Percentiles rank a stretch among this genome's conserved stretches.
These are phyloP conservation scores for Pristiophorus japonicus DNA, from an alignment of 2,113 vertebrate genomes.

Conservation along the genomic window DNA sequence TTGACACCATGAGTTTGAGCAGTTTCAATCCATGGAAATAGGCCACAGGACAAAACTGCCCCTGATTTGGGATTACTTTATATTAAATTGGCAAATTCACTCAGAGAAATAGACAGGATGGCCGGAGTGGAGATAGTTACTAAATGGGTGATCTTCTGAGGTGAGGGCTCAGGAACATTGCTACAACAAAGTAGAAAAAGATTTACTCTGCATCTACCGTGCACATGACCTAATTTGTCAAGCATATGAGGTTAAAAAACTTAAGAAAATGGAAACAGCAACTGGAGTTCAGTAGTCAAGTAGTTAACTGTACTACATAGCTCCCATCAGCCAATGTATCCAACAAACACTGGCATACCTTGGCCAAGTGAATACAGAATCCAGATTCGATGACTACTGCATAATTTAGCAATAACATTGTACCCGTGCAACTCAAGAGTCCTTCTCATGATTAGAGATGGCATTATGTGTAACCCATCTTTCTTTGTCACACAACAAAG, in stretches of 20 bases:
- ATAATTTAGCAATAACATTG: slow-evolving; percentile 69
- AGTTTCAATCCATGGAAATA: background rate
- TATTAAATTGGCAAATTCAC: background rate
- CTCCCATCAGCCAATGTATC: slow-evolving; percentile 37
- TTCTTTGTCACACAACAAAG: slow-evolving; percentile 74
- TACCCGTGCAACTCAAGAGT: slow-evolving; percentile 64
- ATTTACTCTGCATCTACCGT: background rate
- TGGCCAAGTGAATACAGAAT: slow-evolving; percentile 48
- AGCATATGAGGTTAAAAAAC: background rate
- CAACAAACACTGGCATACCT: slow-evolving; percentile 45
- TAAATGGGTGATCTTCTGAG: background rate
- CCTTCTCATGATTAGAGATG: slow-evolving; percentile 60
- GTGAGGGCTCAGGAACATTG: background rate
- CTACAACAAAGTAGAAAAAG: background rate
- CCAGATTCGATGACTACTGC: slow-evolving; percentile 65
- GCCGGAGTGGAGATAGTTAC: background rate
- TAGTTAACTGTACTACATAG: slow-evolving; percentile 27
- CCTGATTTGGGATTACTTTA: background rate
- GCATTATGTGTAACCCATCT: slow-evolving; percentile 67
- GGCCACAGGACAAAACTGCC: background rate
- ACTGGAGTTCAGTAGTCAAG: background rate
- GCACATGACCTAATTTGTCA: background rate
- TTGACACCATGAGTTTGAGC: background rate
- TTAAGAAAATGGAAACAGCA: background rate
- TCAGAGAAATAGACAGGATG: background rate